phyloP scores from a whole-genome alignment of 2,888 invertebrate species.

The Stictocephala bisonia region DNA sequence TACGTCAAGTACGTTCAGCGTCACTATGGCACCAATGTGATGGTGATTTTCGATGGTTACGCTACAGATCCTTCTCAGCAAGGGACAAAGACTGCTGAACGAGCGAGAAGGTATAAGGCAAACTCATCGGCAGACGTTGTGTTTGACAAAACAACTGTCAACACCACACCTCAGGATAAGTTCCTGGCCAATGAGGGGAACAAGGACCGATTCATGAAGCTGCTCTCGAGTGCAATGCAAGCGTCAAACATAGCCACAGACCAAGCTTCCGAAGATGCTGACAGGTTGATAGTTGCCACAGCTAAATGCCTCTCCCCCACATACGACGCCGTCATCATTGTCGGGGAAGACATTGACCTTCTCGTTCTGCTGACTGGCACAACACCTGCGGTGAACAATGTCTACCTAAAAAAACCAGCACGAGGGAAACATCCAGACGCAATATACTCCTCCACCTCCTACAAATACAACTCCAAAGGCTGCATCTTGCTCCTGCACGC shows the following conservation, averaged over 20 bases:
- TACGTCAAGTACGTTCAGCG: slow-evolving; percentile 43
- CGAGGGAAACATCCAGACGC: slow-evolving; percentile 27
- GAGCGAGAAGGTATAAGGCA: slow-evolving; percentile 39
- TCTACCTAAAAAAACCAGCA: slow-evolving; percentile 30
- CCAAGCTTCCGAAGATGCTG: slow-evolving; percentile 46
- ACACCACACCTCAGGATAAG: slow-evolving; percentile 36
- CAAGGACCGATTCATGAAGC: slow-evolving; percentile 40
- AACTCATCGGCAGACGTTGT: slow-evolving; percentile 37
- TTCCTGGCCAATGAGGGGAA: slow-evolving; percentile 42
- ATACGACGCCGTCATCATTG: slow-evolving; percentile 37
- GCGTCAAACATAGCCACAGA: slow-evolving; percentile 26
- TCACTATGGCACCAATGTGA: slow-evolving; percentile 33
- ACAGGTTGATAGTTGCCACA: slow-evolving; percentile 43
- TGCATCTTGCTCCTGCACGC: slow-evolving; percentile 27
- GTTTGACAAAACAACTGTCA: slow-evolving; percentile 39
- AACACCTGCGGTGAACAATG: slow-evolving; percentile 25
- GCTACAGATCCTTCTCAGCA: slow-evolving; percentile 22
- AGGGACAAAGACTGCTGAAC: slow-evolving; percentile 37
- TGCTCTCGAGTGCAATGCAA: slow-evolving; percentile 33
- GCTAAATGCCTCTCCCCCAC: slow-evolving; percentile 35
- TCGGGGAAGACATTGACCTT: slow-evolving; percentile 45
- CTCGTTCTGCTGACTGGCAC: slow-evolving; percentile 42
- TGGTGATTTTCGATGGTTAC: slow-evolving; percentile 27
- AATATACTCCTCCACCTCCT: slow-evolving; percentile 30
- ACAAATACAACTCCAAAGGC: slow-evolving; percentile 26